These are phyloP conservation scores for Pterostichus madidus DNA, from an alignment of 2,888 invertebrate species.

Conservation along the genomic window DNA sequence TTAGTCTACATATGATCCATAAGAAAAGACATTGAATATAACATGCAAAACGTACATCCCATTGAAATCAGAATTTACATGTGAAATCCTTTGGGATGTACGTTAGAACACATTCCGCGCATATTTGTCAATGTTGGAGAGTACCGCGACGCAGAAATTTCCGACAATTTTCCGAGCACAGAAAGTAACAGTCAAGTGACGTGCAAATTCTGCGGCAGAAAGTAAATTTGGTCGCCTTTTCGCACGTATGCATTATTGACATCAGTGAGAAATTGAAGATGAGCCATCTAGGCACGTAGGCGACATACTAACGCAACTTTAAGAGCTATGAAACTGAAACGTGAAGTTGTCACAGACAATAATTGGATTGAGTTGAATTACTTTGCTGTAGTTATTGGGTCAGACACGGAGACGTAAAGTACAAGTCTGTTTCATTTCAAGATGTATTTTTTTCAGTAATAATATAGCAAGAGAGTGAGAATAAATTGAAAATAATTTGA, in stretches of 20 bases:
- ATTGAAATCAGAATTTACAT: constrained; percentile 44
- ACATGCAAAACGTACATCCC: constrained; percentile 14
- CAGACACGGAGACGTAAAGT: not conserved
- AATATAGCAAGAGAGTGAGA: too few species aligned
- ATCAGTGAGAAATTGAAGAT: not conserved
- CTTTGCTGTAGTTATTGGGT: not conserved
- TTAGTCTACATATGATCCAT: too few species aligned
- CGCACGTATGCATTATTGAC: constrained; percentile 6
- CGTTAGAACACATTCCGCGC: constrained; percentile 37
- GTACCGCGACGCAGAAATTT: not conserved
- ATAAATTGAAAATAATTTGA: too few species aligned
- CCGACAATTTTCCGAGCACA: constrained; percentile 9
- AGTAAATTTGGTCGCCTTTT: not conserved
- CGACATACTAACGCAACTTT: not conserved
- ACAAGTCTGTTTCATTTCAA: not conserved
- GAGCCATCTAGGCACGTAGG: constrained; percentile 14
- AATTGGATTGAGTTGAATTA: constrained; percentile 30
- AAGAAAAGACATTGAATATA: too few species aligned
- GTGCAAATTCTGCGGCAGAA: constrained; percentile 32
- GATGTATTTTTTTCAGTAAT: not conserved
- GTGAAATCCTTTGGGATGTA: constrained; percentile 38
- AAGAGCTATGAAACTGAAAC: constrained; percentile 36
- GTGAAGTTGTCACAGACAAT: constrained; percentile 1
- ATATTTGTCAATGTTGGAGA: constrained; percentile 27
- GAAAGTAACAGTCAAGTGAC: constrained; percentile 29